Percentiles rank a stretch among this genome's conserved stretches.
Evolutionary conservation across 2,888 invertebrate species (phyloP).

Genomic region (Eupithecia dodoneata): DNA sequence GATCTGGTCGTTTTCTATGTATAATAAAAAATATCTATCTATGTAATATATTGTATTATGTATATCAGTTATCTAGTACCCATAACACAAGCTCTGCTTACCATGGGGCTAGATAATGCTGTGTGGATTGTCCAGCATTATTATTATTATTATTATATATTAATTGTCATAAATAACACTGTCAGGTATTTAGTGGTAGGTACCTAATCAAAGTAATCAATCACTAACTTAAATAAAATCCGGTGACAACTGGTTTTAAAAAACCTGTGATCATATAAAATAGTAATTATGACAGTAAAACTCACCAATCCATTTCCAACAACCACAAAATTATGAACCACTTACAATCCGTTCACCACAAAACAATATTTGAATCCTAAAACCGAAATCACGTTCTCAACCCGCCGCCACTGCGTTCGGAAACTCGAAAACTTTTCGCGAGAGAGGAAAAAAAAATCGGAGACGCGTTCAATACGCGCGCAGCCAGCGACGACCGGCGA

Average conservation of each 20-base stretch:
- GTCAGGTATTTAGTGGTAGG: too few relatives aligned
- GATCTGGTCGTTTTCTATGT: too few relatives aligned
- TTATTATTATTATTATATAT: too few relatives aligned
- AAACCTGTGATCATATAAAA: background rate
- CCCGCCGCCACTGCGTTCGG: conserved; percentile 49
- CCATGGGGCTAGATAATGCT: too few relatives aligned
- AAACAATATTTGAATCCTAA: conserved; percentile 28
- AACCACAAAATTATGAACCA: conserved; percentile 43
- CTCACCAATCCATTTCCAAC: conserved; percentile 49
- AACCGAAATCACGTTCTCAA: conserved; percentile 5
- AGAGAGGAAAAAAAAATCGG: conserved; percentile 41
- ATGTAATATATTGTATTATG: too few relatives aligned
- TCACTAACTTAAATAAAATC: too few relatives aligned
- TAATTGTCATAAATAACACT: too few relatives aligned
- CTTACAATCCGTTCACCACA: conserved; percentile 45
- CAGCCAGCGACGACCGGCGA: conserved; percentile 60
- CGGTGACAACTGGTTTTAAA: background rate
- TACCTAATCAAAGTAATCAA: too few relatives aligned
- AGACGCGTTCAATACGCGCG: conserved; percentile 52
- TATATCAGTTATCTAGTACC: too few relatives aligned
- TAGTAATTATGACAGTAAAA: conserved; percentile 16
- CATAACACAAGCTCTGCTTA: too few relatives aligned
- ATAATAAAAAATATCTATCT: too few relatives aligned
- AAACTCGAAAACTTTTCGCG: conserved; percentile 72
- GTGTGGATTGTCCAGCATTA: too few relatives aligned